Conservation (phyloP, 2,113 vertebrate genomes). For the Pandion haliaetus region DNA sequence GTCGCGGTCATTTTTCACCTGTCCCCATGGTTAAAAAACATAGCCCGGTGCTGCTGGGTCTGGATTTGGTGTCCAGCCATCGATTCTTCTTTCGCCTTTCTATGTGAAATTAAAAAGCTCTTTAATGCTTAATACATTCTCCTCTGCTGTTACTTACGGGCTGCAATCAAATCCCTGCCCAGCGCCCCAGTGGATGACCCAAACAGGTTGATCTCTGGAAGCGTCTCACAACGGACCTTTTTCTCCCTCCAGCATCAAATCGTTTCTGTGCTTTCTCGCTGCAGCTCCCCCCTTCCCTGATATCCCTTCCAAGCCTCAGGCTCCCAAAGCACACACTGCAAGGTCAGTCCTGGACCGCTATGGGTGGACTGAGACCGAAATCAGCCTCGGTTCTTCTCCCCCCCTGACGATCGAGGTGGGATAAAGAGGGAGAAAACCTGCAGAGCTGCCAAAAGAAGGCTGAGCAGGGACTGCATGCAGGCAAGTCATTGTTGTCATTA, state of each 20-base stretch:
- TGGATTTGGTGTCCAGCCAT: not conserved
- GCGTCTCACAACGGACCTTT: accelerated
- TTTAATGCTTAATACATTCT: not conserved
- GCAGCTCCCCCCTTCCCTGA: not conserved
- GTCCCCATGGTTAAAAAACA: accelerated
- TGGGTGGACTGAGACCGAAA: too few species aligned
- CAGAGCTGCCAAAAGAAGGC: not conserved
- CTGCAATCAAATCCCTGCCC: not conserved
- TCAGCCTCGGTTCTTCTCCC: not conserved
- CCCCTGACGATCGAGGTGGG: not conserved
- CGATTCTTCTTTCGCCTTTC: not conserved
- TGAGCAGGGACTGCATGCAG: not conserved
- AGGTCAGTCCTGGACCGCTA: not conserved
- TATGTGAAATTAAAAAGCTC: not conserved
- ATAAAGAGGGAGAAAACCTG: not conserved
- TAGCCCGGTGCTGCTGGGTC: not conserved
- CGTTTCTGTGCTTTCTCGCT: not conserved
- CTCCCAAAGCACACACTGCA: not conserved
- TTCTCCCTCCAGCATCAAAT: not conserved
- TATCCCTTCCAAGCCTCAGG: accelerated
- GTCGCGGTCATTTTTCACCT: accelerated
- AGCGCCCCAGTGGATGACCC: not conserved
- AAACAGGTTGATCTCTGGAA: not conserved
- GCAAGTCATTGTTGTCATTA: not conserved
- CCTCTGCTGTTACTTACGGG: not conserved